A percentile compares a stretch with the other conserved stretches of the same genome.
These are phyloP conservation scores for Limnodromus scolopaceus DNA, from an alignment of 2,797 vertebrate species.

Conservation along the genomic window DNA sequence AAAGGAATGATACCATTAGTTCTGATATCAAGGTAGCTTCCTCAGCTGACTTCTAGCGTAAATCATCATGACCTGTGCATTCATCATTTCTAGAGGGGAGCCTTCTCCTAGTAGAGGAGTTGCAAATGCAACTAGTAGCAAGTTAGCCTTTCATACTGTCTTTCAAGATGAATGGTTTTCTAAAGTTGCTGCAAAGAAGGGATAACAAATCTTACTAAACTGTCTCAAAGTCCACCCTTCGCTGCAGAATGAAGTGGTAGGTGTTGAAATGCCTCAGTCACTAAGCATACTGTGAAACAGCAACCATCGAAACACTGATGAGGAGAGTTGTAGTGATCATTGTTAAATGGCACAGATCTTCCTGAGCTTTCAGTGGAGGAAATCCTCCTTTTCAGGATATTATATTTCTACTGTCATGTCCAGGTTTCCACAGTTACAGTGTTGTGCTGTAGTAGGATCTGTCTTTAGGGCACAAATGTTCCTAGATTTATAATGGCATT, in stretches of 20 bases:
- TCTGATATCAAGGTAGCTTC: conserved; percentile 13
- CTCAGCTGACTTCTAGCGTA: conserved; percentile 18
- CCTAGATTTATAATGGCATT: neutral
- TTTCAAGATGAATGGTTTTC: neutral
- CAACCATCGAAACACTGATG: neutral
- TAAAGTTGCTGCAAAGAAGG: neutral
- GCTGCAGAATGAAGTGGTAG: neutral
- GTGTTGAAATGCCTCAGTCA: neutral
- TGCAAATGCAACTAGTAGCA: conserved; percentile 1
- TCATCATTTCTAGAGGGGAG: conserved; percentile 12
- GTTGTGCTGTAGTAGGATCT: neutral
- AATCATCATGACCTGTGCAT: conserved; percentile 53
- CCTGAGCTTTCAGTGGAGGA: neutral
- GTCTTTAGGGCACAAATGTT: conserved; percentile 10
- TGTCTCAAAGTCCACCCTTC: neutral
- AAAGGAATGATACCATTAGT: conserved; percentile 45
- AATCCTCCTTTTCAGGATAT: neutral
- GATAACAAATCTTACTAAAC: neutral
- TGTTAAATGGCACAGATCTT: neutral
- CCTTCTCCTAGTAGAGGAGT: neutral
- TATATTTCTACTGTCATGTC: neutral
- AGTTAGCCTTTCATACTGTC: neutral
- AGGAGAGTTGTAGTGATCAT: neutral
- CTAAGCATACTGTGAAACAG: neutral
- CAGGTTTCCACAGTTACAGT: neutral